Evolutionary conservation across 2,797 vertebrate species (phyloP), one percentile per base, ranked within the genome.

Genomic region (Otus scops): DNA sequence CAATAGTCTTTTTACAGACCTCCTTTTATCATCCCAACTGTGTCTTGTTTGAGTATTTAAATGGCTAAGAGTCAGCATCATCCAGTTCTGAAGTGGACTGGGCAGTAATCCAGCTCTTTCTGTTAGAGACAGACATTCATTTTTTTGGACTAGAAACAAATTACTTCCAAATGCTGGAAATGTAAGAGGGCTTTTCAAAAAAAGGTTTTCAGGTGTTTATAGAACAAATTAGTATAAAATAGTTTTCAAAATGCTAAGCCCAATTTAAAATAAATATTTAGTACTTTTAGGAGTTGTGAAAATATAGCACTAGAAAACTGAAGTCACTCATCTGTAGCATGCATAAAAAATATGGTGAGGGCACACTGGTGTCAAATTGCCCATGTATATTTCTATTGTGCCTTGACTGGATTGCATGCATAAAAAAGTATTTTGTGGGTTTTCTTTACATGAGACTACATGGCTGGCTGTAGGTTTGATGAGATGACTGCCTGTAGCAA

Each of bases 161-260:
- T 97, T 95, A 70, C 94, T 97, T 97, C 97, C 97, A 97, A 97
- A 97, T 97, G 95, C 86, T 96, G 86, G 85, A 92, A 95, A 96
- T 79, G 56, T 91, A 92, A 92, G 78, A 92, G 88, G 60, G 21
- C 63, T 93, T 91, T 74, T 64, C 17, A 50, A 36, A 88, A 88
- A 93, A 77, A 83, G 3, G 4, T 57, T 80, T 95, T 93, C 88
- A 95, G 97, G 94, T 94, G 86, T 96, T 96, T 97, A 93, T 89
- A 96, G 92, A 95, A 93, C 73, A 94, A 93, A 94, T 96, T 88
- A 91, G 80, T 95, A 60, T 94, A 85, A 94, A 95, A 94, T 93
- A 94, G 93, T 93, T 95, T 96, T 95, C 82, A 94, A 94, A 96
- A 97, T 79, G 74, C 69, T 93, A 82, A 93, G 60, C 75, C 84